Base-by-base conservation (phyloP, 2,113 vertebrate species). In the Neogale vison region DNA sequence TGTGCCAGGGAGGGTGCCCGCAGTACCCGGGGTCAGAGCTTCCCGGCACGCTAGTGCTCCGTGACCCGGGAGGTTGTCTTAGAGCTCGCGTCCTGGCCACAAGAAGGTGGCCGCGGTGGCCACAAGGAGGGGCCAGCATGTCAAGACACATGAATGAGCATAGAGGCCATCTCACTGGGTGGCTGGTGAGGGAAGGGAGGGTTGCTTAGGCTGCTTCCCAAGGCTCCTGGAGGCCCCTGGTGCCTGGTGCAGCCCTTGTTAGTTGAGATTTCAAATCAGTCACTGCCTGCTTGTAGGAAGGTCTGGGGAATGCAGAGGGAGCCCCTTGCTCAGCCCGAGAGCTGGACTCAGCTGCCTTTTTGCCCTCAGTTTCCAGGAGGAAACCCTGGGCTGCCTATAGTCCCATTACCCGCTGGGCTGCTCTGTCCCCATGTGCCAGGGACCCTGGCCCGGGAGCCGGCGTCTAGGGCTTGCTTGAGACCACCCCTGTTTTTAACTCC, bases 21-120 rank as follows among this genome's bases (percentile, higher is more conserved):
- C 0, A 0, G 14, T 0, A 0, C 0, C 1, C 15, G 15, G 18
- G 39, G 26, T 50, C 18, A 1, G 55, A 1, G 15, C 36, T 31
- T 42, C 31, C 12, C 1, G 2, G 18, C 8, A 0, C 1, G 1
- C 0, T 2, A 26, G 12, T 36, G 29, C 36, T 42, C 74, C 7
- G 0, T 0, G 23, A 50, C 47, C 55, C 4, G 3, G 24, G 34
- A 21, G 31, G 24, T 42, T 12, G 4, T 47, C 52, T 88, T 36
- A 31, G 45, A 36, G 36, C 36, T 65, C 1, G 67, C 1, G 39
- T 39, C 55, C 45, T 0, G 3, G 52, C 52, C 52, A 52, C 52
- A 52, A 52, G 15, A 52, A 52, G 15, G 52, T 52, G 59, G 24
- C 36, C 0, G 4, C 4, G 24, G 69, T 4, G 4, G 72, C 39